Evolutionary conservation across 2,797 vertebrate species (phyloP), one percentile per base, ranked within the genome.

Genomic region (Ara ararauna): DNA sequence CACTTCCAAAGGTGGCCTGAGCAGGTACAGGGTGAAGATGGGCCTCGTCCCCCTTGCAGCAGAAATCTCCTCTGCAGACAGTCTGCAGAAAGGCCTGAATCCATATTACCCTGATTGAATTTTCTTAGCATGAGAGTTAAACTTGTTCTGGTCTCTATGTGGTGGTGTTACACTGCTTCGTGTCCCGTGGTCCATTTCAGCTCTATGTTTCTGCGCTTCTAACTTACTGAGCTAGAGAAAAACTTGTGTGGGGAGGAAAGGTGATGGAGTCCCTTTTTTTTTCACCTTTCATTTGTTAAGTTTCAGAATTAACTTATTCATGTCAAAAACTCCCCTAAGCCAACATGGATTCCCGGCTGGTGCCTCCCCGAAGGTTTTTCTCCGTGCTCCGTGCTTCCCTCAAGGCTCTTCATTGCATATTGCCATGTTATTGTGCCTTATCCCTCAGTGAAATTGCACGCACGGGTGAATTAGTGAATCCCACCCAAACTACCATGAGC

Each of bases 401-500:
- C 40, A 17, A 2, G 19, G 34, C 11, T 36, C 73, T 22, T 20
- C 36, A 19, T 40, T 72, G 32, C 26, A 16, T 9, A 13, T 18
- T 66, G 58, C 53, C 34, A n/a, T 0, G 7, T 19, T 24, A 34
- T 10, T 3, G 1, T 10, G 65, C 51, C 47, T 81, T 45, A 23
- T 9, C 22, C n/a, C 19, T 2, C 11, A 20, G 7, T 14, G 56
- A 14, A 26, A 56, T 0, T 4, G 7, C 32, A 12, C 0, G 18
- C 47, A 4, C 0, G 36, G 56, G 30, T 67, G 56, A 42, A 13
- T 40, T 21, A 62, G 45, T 48, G 56, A 90, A 80, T 58, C 29
- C 68, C 85, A 68, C 62, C 75, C 75, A 12, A 23, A 2, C 48
- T 29, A 48, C 66, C 21, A 1, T 1, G 24, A 77, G 74, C 21